Base-by-base conservation (phyloP, 2,797 vertebrate species). In the Pseudomugil gertrudae region DNA sequence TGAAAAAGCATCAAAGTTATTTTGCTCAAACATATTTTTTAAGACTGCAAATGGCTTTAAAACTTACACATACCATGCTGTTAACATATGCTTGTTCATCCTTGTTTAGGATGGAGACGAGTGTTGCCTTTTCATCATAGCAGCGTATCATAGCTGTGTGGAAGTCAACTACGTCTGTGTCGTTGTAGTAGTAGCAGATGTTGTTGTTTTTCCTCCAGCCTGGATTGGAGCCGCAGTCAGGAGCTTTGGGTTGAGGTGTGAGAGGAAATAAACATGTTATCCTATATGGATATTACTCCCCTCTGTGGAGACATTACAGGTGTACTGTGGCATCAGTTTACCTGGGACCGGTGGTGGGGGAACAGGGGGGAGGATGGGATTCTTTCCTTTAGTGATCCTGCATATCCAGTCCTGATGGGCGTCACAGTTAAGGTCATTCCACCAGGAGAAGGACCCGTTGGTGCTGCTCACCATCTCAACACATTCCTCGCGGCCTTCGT, bases 341-440 rank as follows among this genome's bases (percentile, higher is more conserved):
- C 93, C 91, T 76, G 93, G 93, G 5, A 83, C 0, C 3, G 90
- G 81, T 17, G 93, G 29, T 2, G 93, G 92, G 0, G 92, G 87
- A n/a, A 2, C 40, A 0, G 93, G 92, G 1, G 94, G 94, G 23
- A 73, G 0, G 40, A 92, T 33, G 45, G 94, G 94, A 1, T 1
- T 85, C 70, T 86, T 77, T 50, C 92, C 93, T 82, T 93, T 95
- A 7, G 79, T 0, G 5, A 95, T 94, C 89, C 72, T 89, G 74
- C 94, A 94, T 64, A 95, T 93, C 93, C 94, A 95, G 86, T 94
- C 93, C 74, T 92, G 92, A 74, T 94, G 92, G 10, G 93, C 93
- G 0, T 94, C 92, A 17, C 94, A 95, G 87, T 91, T 94, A 33
- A 94, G 85, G 51, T 94, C 93, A 13, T 95, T 95, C 94, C 94